Conservation (phyloP, 2,113 vertebrate species). For the Romanogobio albipinnatus region DNA sequence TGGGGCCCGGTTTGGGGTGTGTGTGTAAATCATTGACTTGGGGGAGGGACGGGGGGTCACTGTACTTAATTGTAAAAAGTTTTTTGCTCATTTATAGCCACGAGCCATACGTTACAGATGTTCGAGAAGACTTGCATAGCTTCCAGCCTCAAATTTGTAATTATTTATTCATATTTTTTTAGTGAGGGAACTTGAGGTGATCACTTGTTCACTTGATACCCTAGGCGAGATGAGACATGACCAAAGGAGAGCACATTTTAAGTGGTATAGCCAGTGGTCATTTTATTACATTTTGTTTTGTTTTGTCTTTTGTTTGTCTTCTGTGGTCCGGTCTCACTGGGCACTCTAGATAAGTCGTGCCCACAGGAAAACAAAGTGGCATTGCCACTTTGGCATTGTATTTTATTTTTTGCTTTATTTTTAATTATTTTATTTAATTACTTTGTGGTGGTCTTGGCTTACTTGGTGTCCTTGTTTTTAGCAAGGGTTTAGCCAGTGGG, state of each 20-base stretch:
- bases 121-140: background rate
- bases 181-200: background rate
- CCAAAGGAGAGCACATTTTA: background rate
- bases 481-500: too few species aligned
- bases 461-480: too few species aligned
- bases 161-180: background rate
- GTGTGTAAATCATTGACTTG: conserved; percentile 17
- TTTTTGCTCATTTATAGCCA: background rate
- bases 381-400: too few species aligned
- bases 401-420: too few species aligned
- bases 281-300: background rate
- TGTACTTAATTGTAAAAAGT: conserved; percentile 21
- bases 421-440: too few species aligned
- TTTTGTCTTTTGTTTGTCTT: too few species aligned
- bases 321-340: too few species aligned
- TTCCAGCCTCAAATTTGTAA: background rate
- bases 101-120: background rate
- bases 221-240: background rate
- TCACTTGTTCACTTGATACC: background rate
- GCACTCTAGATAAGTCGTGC: too few species aligned
- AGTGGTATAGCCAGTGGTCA: background rate
- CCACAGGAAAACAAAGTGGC: too few species aligned
- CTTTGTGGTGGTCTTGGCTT: too few species aligned
- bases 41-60: background rate
- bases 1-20: conserved; percentile 34